Percentiles rank a stretch among this genome's conserved stretches.
phyloP scores from a whole-genome alignment of 53 echinoderm and acorn worm species.

The Antedon mediterranea region DNA sequence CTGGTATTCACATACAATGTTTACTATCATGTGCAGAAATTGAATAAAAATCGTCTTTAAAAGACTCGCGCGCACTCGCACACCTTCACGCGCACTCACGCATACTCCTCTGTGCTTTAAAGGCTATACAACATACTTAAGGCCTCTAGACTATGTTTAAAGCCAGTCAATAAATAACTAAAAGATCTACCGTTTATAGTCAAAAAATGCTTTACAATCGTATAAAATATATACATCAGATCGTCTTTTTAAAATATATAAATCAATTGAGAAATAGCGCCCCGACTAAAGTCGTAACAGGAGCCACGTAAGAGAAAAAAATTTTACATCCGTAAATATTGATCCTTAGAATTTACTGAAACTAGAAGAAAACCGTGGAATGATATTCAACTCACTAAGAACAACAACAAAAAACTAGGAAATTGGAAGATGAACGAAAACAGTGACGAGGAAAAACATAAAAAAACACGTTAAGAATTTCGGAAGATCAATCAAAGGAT shows the following conservation, averaged over 20 bases:
- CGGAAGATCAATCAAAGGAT: background rate
- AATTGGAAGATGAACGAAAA: background rate
- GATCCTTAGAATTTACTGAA: background rate
- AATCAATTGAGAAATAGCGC: background rate
- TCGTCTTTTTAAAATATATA: background rate
- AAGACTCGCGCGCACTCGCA: background rate
- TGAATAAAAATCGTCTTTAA: background rate
- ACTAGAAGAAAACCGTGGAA: background rate
- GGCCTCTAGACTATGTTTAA: background rate
- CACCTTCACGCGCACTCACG: background rate
- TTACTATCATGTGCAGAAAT: background rate
- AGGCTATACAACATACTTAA: background rate
- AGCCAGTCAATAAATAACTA: conserved; percentile 1
- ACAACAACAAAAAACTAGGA: background rate
- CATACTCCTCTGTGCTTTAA: background rate
- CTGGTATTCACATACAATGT: background rate
- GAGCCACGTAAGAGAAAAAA: background rate
- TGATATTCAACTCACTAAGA: background rate
- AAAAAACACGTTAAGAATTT: background rate
- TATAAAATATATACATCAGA: background rate
- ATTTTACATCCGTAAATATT: background rate
- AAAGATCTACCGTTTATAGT: background rate
- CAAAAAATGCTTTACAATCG: background rate
- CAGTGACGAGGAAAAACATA: background rate
- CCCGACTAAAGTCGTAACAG: background rate